phyloP scores from a whole-genome alignment of 2,797 vertebrate species.

The Rhinichthys osculus region DNA sequence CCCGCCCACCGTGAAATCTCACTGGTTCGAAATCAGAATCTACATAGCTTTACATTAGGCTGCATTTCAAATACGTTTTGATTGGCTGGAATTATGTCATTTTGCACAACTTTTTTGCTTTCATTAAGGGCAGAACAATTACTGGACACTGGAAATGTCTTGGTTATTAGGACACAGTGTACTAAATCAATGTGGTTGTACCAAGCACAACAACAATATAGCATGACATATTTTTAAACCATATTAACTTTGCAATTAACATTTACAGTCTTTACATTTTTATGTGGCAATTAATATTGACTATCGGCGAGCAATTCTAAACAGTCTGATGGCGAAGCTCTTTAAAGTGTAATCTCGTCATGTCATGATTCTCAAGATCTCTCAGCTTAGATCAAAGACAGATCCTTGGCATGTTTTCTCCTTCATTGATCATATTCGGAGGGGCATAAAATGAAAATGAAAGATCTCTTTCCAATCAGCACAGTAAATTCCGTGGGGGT shows the following conservation, averaged over 20 bases:
- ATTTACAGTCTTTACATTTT: conserved; percentile 38
- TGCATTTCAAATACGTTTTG: not conserved
- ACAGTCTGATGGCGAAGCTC: conserved; percentile 14
- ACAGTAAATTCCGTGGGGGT: conserved; percentile 39
- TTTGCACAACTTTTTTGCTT: not conserved
- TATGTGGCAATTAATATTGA: not conserved
- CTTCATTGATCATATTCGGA: conserved; percentile 44
- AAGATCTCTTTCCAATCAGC: conserved; percentile 56
- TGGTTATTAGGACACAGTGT: not conserved
- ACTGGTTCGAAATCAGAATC: not conserved
- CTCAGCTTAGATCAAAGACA: conserved; percentile 37
- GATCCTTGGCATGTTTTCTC: conserved; percentile 37
- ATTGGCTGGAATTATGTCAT: conserved; percentile 1
- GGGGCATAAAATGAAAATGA: conserved; percentile 38
- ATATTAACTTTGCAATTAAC: not conserved
- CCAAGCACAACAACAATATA: not conserved
- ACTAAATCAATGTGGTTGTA: conserved; percentile 2
- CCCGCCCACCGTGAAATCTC: not conserved
- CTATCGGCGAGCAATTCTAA: not conserved
- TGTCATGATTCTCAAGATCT: conserved; percentile 24
- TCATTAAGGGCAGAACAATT: not conserved
- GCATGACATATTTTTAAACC: not conserved
- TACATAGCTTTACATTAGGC: not conserved
- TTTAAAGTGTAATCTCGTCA: conserved; percentile 37
- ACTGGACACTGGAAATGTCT: not conserved